These are phyloP conservation scores for Lasioglossum morio DNA, from an alignment of 2,888 invertebrate species.

Conservation along the genomic window DNA sequence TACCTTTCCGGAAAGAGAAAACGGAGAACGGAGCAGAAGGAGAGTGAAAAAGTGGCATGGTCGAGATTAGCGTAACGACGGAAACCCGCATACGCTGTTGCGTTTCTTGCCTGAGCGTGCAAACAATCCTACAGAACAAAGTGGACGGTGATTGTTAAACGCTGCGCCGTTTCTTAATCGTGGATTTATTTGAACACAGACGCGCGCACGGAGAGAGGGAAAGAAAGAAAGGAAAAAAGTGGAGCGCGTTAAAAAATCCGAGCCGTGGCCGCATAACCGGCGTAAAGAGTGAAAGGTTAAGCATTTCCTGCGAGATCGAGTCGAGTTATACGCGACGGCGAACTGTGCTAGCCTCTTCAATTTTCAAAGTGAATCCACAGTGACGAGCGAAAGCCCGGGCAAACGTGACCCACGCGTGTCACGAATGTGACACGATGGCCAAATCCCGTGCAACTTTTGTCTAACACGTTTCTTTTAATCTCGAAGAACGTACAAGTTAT, in stretches of 20 bases:
- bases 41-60: background rate
- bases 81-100: background rate
- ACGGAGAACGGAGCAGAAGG: background rate
- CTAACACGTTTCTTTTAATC: too few relatives aligned
- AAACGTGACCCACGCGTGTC: too few relatives aligned
- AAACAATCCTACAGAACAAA: background rate
- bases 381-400: conserved; percentile 73
- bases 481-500: too few relatives aligned
- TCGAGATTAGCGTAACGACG: background rate
- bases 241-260: conserved; percentile 22
- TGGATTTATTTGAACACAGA: conserved; percentile 5
- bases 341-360: conserved; percentile 38
- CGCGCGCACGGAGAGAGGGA: too few relatives aligned
- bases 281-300: conserved; percentile 26
- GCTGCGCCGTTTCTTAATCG: conserved; percentile 30
- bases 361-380: conserved; percentile 73
- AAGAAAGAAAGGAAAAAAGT: conserved; percentile 19
- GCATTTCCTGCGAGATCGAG: conserved; percentile 42
- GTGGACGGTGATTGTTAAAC: background rate
- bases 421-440: too few relatives aligned
- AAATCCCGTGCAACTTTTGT: too few relatives aligned
- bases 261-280: conserved; percentile 9
- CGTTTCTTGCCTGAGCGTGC: background rate
- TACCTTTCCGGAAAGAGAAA: background rate
- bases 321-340: conserved; percentile 19